phyloP scores from a whole-genome alignment of 2,113 vertebrate species.

The Chlamydotis undulata region DNA sequence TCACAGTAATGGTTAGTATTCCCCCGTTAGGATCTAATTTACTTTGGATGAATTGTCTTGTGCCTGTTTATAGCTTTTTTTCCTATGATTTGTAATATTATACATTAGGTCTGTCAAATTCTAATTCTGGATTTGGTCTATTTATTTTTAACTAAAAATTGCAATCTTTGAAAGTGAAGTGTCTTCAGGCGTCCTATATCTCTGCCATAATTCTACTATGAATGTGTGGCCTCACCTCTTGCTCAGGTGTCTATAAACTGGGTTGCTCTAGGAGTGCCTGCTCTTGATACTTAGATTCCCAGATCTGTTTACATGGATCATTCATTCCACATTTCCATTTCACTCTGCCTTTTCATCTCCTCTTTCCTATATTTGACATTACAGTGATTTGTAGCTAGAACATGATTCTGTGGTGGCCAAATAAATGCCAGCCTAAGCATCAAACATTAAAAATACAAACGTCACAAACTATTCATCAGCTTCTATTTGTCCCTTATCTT shows the following conservation, averaged over 20 bases:
- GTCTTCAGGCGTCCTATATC: neutral
- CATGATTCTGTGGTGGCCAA: neutral
- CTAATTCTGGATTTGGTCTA: neutral
- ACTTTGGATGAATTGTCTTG: neutral
- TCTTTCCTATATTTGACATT: neutral
- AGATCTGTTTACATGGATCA: neutral
- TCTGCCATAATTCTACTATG: neutral
- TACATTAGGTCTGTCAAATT: neutral
- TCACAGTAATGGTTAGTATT: neutral
- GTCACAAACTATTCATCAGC: neutral
- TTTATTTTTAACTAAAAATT: neutral
- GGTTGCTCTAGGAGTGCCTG: neutral
- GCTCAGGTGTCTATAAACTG: neutral
- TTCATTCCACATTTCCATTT: neutral
- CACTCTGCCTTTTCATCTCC: neutral
- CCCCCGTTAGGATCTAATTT: neutral
- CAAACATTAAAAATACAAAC: neutral
- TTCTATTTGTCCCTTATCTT: neutral
- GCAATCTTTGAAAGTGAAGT: neutral
- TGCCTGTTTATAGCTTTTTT: neutral
- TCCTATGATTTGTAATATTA: neutral
- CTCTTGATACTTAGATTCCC: neutral
- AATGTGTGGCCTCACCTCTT: neutral
- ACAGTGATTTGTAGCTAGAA: neutral
- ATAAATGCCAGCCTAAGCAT: neutral